Evolutionary conservation across 2,888 invertebrate genomes (phyloP), one percentile per base, ranked within the genome.

Genomic region (Fragum whitleyi): DNA sequence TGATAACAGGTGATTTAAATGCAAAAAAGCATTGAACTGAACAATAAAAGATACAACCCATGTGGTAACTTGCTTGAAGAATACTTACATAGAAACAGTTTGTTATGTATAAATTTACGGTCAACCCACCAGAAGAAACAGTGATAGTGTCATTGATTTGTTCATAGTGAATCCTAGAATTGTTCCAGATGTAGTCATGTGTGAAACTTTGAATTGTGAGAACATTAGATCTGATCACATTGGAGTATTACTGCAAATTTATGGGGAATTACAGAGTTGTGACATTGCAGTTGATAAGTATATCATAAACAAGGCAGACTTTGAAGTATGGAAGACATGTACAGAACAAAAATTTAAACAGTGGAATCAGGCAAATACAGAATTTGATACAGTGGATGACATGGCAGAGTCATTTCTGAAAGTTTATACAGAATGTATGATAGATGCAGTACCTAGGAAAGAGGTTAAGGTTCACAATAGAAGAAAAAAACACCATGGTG

Each of bases 101-200:
- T n/a, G n/a, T n/a, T n/a, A n/a, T n/a, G n/a, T n/a, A n/a, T n/a
- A n/a, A n/a, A n/a, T n/a, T 68, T 39, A 68, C 42, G 68, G 68
- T 6, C 42, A 42, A 42, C 68, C 68, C 2, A 68, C 68, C 3
- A 68, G 68, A 23, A 39, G 68, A 42, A 5, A 3, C 3, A 42
- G 68, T 68, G 68, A 68, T 14, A 68, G 68, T 70, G 70, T 70
- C 21, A 70, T 70, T 29, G 70, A 70, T 28, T 26, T 70, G 32
- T 70, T 70, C 21, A n/a, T 70, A 9, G 70, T 70, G 11, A 70
- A 36, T 55, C 55, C 70, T 28, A 51, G 55, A n/a, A n/a, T 55
- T 2, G 29, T 70, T 9, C 70, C 53, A 32, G 55, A 70, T 11
- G 55, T 70, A 32, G 70, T 32, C 9, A 53, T 16, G 55, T 70